Percentiles rank a stretch among this genome's conserved stretches.
Conservation (phyloP, 1,140 invertebrate genomes). For the Drosophila repleta region DNA sequence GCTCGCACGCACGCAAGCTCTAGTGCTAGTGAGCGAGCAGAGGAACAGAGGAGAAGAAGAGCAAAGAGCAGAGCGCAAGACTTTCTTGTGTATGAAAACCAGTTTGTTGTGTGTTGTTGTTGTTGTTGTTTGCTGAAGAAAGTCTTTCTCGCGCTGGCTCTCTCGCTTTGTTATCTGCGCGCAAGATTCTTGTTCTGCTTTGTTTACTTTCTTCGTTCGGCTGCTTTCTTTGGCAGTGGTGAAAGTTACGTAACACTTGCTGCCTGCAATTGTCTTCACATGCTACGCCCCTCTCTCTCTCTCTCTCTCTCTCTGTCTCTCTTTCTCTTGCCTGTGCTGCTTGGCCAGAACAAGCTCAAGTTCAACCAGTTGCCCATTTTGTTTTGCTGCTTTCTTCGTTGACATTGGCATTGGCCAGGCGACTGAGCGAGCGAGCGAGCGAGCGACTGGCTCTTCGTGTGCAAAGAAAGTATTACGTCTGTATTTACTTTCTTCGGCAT, state of each 20-base stretch:
- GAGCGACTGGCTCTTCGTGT: constrained; percentile 12
- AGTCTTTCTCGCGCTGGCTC: constrained; percentile 1
- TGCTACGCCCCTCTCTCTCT: neutral
- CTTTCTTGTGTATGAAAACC: constrained; percentile 1
- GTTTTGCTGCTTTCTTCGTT: constrained; percentile 69
- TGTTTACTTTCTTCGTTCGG: constrained; percentile 68
- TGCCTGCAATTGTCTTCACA: constrained; percentile 28
- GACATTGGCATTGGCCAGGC: constrained; percentile 23
- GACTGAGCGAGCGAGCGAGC: neutral
- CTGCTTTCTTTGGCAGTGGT: constrained; percentile 58
- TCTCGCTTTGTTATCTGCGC: neutral
- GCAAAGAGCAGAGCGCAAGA: neutral
- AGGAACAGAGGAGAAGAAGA: neutral
- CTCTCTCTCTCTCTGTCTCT: constrained; percentile 1
- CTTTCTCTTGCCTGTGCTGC: neutral
- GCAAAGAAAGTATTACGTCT: constrained; percentile 65
- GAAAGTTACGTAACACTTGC: constrained; percentile 76
- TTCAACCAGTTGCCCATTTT: constrained; percentile 63
- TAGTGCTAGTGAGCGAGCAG: neutral
- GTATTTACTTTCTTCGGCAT: constrained; percentile 57
- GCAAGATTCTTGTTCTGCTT: constrained; percentile 44
- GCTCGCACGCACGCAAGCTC: neutral
- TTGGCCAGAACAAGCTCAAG: constrained; percentile 75
- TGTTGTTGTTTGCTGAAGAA: neutral
- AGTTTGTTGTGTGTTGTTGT: neutral